Evolutionary conservation across 2,797 vertebrate genomes (phyloP).

Genomic region (Valencia hispanica): DNA sequence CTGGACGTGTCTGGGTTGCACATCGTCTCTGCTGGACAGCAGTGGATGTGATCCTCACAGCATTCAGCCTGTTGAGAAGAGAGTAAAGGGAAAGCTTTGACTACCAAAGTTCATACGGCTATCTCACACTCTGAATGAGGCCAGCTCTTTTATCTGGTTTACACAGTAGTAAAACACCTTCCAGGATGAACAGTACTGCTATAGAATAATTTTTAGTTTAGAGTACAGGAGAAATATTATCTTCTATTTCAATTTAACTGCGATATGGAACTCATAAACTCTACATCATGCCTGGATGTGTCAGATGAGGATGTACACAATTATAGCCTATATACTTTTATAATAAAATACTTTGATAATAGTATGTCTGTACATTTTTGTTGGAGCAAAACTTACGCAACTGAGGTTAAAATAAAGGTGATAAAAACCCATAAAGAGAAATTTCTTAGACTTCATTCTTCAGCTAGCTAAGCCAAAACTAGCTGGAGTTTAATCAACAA

Average conservation of each 20-base stretch:
- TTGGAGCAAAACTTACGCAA: not conserved
- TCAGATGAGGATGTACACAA: not conserved
- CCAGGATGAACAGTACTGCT: constrained; percentile 35
- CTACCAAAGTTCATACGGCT: constrained; percentile 52
- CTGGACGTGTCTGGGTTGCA: constrained; percentile 75
- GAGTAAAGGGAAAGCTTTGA: constrained; percentile 61
- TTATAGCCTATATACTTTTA: not conserved
- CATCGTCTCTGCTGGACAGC: constrained; percentile 82
- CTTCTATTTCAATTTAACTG: constrained; percentile 28
- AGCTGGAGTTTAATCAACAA: not conserved
- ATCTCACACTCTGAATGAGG: constrained; percentile 27
- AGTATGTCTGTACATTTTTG: not conserved
- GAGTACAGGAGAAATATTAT: constrained; percentile 32
- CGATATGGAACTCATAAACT: not conserved
- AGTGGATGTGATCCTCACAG: constrained; percentile 88
- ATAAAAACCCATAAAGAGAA: not conserved
- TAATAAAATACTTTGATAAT: not conserved
- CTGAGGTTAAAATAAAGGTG: not conserved
- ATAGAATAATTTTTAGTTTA: constrained; percentile 29
- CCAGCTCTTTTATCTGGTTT: constrained; percentile 33
- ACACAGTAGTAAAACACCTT: constrained; percentile 32
- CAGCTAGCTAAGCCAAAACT: not conserved
- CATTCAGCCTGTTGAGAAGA: constrained; percentile 82
- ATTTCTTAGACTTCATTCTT: not conserved
- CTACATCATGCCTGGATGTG: not conserved